These are phyloP conservation scores for Drosophila pectinifera DNA, from an alignment of 1,140 invertebrate species.

Conservation along the genomic window DNA sequence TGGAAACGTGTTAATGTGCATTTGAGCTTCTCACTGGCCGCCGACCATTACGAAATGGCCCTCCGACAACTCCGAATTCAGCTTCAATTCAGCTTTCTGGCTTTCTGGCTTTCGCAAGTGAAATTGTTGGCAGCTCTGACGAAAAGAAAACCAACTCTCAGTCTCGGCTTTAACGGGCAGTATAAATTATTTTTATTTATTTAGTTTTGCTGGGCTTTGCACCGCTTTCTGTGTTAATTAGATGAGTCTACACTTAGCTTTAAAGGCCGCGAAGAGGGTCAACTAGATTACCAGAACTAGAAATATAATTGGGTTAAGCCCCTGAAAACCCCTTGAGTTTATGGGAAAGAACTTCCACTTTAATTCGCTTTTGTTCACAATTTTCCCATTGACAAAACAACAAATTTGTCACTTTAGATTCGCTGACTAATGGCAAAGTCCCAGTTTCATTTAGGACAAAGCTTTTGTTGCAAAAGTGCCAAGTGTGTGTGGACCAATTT, in stretches of 20 bases:
- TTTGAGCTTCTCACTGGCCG: slow-evolving; percentile 50
- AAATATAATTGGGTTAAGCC: slow-evolving; percentile 22
- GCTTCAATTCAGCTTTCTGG: slow-evolving; percentile 48
- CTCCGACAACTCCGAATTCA: slow-evolving; percentile 30
- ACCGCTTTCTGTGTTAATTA: slow-evolving; percentile 67
- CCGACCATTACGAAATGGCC: slow-evolving; percentile 55
- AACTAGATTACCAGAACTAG: background rate
- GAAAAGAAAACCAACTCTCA: slow-evolving; percentile 42
- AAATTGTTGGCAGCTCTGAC: slow-evolving; percentile 57
- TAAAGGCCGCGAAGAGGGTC: slow-evolving; percentile 38
- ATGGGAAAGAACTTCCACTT: background rate
- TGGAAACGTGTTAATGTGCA: slow-evolving; percentile 73
- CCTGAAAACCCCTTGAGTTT: background rate
- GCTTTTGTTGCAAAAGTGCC: slow-evolving; percentile 51
- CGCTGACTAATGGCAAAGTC: slow-evolving; percentile 38
- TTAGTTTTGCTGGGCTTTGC: slow-evolving; percentile 27
- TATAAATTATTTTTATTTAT: slow-evolving; percentile 47
- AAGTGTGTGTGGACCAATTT: slow-evolving; percentile 31
- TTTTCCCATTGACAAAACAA: slow-evolving; percentile 31
- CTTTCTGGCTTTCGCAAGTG: slow-evolving; percentile 61
- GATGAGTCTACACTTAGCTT: slow-evolving; percentile 34
- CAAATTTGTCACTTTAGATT: slow-evolving; percentile 4
- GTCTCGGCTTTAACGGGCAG: slow-evolving; percentile 4
- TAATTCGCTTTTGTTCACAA: slow-evolving; percentile 4
- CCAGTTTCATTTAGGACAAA: slow-evolving; percentile 20